Base-by-base conservation (phyloP, 2,888 invertebrate species). In the Plebejus melissa region DNA sequence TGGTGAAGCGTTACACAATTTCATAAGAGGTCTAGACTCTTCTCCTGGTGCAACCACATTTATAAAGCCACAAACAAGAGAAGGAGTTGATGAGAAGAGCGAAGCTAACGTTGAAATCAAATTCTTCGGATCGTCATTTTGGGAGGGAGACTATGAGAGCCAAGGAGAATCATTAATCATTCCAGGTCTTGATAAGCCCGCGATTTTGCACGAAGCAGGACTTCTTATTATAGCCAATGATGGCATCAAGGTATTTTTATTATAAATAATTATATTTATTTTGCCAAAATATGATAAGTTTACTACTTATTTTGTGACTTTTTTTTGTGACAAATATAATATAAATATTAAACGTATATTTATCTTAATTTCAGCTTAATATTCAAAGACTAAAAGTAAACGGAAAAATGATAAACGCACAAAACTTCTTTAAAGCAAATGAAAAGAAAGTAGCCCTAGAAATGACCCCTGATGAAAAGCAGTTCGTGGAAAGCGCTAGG, bases 21-120 rank as follows among this genome's bases (percentile, higher is more conserved):
- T 98, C 85, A 97, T 99, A 80, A 94, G 99, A 32, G 99, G 98
- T 0, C 94, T 98, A 83, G 99, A 99, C 87, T 98, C 98, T 3
- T 97, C 98, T 0, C 99, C 99, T 0, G 99, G 99, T 0, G 99
- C 99, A 0, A 96, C 97, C 89, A 95, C 96, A 0, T 88, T 88
- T 79, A 88, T 93, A 74, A 85, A 86, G 77, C 84, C 87, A 60
- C 90, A 91, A 78, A 88, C 86, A 32, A 89, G 85, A 74, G 94
- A 94, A 0, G 84, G 91, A 6, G 83, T 89, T 3, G 84, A 84
- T 0, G 88, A 91, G 38, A 87, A 86, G 38, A 83, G 82, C 36
- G 87, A 86, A 2, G 79, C 83, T 1, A 84, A 84, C n/a, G 78
- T 91, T 36, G 90, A 93, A 80, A 83, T 85, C 77, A 92, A 91